Base-by-base conservation (phyloP, 2,113 vertebrate species). In the Ramphastos sulfuratus region DNA sequence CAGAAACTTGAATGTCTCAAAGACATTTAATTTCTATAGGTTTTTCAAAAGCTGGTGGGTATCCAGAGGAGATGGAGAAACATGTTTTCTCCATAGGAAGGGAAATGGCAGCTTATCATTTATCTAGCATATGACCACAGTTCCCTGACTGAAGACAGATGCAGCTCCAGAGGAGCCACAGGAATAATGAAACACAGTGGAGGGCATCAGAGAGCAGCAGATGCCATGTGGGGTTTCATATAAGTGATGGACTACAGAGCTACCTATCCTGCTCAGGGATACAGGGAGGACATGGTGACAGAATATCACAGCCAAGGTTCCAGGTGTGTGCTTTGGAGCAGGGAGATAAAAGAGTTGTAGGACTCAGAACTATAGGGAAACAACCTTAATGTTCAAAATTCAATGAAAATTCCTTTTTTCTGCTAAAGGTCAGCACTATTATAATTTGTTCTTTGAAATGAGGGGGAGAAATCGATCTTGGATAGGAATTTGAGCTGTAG, bases 201-300 rank as follows among this genome's bases (percentile, higher is more conserved):
- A 86, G 46, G 25, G 15, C 27, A 66, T 30, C 46, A 37, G 39
- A 82, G 54, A 61, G 25, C 35, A 73, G 80, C 44, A 83, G 52
- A 20, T 63, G 8, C 42, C 35, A 13, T 3, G 6, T 14, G n/a
- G 27, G 56, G 30, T 42, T 88, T 59, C 64, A 73, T 44, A n/a
- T 18, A 60, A 46, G 28, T 2, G 28, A 42, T 0, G 0, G 10
- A 60, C 13, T 31, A 19, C 66, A 85, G 86, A 60, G 37, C 8
- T 37, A 6, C 33, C 35, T 19, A 1, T 44, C 10, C 30, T 28
- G 12, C 39, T 46, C 71, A 39, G 71, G 44, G 33, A 15, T 13
- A 31, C 1, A 2, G 21, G 16, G 39, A 82, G 58, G 42, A 63
- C 1, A 1, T 1, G 7, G 54, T 35, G 9, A 16, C 2, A 42